A percentile compares a stretch with the other conserved stretches of the same genome.
These are phyloP conservation scores for Brachyhypopomus gauderio DNA, from an alignment of 2,113 vertebrate genomes.

Conservation along the genomic window DNA sequence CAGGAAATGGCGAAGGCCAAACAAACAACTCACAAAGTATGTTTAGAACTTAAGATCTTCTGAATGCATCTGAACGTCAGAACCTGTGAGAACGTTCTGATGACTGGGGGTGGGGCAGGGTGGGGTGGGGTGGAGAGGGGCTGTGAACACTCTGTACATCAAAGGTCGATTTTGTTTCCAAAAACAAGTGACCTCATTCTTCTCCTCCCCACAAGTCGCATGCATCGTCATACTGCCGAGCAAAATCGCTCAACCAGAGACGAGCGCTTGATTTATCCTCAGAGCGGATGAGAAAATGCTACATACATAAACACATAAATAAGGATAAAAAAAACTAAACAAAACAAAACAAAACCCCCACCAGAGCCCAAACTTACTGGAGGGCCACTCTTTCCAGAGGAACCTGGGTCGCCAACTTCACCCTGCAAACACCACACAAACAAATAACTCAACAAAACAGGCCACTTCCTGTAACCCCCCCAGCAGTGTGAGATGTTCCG, in stretches of 20 bases:
- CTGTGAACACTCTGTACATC: not conserved
- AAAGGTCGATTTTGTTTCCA: not conserved
- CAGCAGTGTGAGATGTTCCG: slow-evolving; percentile 30
- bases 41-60: not conserved
- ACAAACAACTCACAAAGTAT: not conserved
- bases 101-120: too few relatives aligned
- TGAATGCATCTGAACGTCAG: not conserved
- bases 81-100: not conserved
- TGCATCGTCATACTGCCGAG: not conserved
- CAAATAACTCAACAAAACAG: slow-evolving; percentile 28
- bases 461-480: slow-evolving; percentile 44
- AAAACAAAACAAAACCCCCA: too few relatives aligned
- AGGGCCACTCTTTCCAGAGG: slow-evolving; percentile 86
- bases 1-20: not conserved
- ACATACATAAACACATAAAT: not conserved
- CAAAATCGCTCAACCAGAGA: not conserved
- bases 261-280: not conserved
- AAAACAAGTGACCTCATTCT: slow-evolving; percentile 47
- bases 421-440: slow-evolving; percentile 76
- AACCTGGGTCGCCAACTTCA: slow-evolving; percentile 88
- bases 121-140: too few relatives aligned
- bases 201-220: not conserved
- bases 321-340: not conserved
- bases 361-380: slow-evolving; percentile 77
- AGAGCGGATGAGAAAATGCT: not conserved